A percentile compares a stretch with the other conserved stretches of the same genome.
Evolutionary conservation across 2,113 vertebrate species (phyloP).

Genomic region (Noturus placidus): DNA sequence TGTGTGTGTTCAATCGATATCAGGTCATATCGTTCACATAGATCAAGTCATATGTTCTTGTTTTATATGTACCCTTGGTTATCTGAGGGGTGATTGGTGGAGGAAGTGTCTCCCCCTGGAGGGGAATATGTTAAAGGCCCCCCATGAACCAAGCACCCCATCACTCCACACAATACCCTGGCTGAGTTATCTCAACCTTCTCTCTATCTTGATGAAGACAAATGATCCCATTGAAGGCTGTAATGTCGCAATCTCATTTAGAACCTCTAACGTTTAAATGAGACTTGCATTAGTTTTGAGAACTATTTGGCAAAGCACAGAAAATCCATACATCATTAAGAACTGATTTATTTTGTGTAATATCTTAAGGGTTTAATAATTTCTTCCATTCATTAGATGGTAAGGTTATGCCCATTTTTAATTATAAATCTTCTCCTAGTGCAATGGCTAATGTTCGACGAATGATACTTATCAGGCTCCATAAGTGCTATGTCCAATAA

Average conservation of each 20-base stretch:
- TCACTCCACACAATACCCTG: conserved; percentile 45
- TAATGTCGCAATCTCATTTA: conserved; percentile 69
- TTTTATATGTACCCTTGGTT: background rate
- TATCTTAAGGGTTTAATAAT: conserved; percentile 61
- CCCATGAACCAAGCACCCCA: background rate
- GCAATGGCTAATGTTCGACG: conserved; percentile 68
- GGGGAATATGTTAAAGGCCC: conserved; percentile 39
- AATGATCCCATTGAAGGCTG: conserved; percentile 57
- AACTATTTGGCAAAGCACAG: conserved; percentile 69
- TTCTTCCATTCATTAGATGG: conserved; percentile 61
- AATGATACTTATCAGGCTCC: conserved; percentile 72
- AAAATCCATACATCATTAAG: conserved; percentile 68
- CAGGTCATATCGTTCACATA: background rate
- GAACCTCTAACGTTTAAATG: conserved; percentile 62
- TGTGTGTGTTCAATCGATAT: background rate
- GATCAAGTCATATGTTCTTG: background rate
- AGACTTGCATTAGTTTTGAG: conserved; percentile 64
- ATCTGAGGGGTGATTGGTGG: conserved; percentile 21
- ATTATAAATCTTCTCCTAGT: conserved; percentile 68
- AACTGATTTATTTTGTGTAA: conserved; percentile 61
- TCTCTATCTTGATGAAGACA: conserved; percentile 64
- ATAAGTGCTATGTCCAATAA: conserved; percentile 75
- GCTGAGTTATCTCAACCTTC: conserved; percentile 53
- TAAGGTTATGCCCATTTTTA: conserved; percentile 66
- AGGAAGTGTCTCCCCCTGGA: conserved; percentile 50